Conservation (phyloP, 2,797 vertebrate species). For the Cephalopachus bancanus region DNA sequence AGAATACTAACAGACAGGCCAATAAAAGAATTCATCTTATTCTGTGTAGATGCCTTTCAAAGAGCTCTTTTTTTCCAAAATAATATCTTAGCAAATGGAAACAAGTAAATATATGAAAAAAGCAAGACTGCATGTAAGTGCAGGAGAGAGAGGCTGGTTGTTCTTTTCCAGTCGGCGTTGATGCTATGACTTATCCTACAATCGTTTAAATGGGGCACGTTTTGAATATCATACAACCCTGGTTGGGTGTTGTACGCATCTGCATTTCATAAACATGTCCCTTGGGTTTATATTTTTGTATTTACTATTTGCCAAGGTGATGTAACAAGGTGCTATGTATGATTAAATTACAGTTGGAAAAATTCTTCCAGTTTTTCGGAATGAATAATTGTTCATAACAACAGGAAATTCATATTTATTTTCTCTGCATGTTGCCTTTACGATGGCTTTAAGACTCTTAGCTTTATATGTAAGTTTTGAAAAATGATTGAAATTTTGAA, state of each 20-base stretch:
- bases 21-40: not conserved
- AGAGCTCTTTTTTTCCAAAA: constrained; percentile 50
- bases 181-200: not conserved
- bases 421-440: not conserved
- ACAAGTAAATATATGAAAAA: constrained; percentile 63
- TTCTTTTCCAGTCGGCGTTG: not conserved
- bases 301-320: not conserved
- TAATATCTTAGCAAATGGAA: constrained; percentile 7
- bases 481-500: not conserved
- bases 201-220: not conserved
- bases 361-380: not conserved
- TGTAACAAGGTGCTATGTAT: not conserved
- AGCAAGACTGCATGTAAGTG: not conserved
- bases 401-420: not conserved
- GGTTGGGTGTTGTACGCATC: not conserved
- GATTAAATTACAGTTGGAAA: not conserved
- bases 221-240: not conserved
- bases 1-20: not conserved
- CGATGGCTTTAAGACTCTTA: not conserved
- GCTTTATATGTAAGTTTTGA: not conserved
- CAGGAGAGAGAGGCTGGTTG: constrained; percentile 15
- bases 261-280: not conserved
- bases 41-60: not conserved
- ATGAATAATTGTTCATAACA: not conserved
- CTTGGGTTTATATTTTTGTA: not conserved